Evolutionary conservation across 2,888 invertebrate genomes (phyloP).

Genomic region (Pollenia angustigena): DNA sequence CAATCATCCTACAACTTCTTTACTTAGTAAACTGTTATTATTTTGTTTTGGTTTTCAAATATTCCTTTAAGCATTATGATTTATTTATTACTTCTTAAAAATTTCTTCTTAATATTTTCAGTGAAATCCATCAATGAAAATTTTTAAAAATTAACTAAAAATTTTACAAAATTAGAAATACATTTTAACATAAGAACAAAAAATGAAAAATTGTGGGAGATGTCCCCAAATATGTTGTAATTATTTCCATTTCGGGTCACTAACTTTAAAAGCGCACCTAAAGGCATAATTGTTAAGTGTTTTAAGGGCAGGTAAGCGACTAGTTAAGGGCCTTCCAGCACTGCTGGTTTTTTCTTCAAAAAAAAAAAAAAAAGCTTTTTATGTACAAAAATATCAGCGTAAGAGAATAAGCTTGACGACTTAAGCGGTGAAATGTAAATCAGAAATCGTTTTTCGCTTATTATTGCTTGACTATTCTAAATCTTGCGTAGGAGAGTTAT

Average conservation of each 20-base stretch:
- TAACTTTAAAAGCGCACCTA: slow-evolving; percentile 76
- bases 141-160: slow-evolving; percentile 30
- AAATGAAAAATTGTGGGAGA: slow-evolving; percentile 81
- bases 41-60: not conserved
- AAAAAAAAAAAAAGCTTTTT: slow-evolving; percentile 52
- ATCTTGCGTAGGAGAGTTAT: not conserved
- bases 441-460: not conserved
- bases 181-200: slow-evolving; percentile 67
- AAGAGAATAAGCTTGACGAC: slow-evolving; percentile 26
- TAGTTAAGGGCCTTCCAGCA: not conserved
- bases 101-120: slow-evolving; percentile 41
- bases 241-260: slow-evolving; percentile 81
- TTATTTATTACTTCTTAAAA: slow-evolving; percentile 3
- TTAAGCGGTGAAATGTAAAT: not conserved
- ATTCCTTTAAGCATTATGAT: slow-evolving; percentile 57
- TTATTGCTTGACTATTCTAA: not conserved
- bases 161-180: slow-evolving; percentile 70
- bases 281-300: slow-evolving; percentile 68
- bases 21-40: too few species aligned
- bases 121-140: slow-evolving; percentile 45
- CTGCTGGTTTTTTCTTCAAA: not conserved
- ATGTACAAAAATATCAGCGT: slow-evolving; percentile 52
- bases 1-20: not conserved
- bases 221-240: slow-evolving; percentile 84
- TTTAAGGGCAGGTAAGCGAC: not conserved